phyloP scores from a whole-genome alignment of 1,140 invertebrate genomes.

The Bombus sylvicola region DNA sequence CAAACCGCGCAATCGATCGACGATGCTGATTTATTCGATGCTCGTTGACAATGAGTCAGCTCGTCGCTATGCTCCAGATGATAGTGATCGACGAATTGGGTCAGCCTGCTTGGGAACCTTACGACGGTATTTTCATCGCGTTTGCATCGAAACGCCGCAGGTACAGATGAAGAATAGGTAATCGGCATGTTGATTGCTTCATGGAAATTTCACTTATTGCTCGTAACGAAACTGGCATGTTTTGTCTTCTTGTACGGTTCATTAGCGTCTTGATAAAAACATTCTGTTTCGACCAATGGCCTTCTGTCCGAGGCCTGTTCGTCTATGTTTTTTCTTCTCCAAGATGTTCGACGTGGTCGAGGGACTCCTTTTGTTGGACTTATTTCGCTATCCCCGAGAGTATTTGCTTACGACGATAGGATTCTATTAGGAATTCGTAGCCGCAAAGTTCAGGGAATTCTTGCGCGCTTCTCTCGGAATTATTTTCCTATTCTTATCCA shows the following conservation, averaged over 20 bases:
- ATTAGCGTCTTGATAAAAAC: neutral
- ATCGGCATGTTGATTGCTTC: constrained; percentile 2
- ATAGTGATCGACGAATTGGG: constrained; percentile 30
- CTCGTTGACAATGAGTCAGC: constrained; percentile 39
- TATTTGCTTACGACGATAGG: neutral
- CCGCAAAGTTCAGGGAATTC: too few species aligned
- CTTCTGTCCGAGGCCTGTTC: neutral
- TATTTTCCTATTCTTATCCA: neutral
- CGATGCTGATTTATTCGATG: constrained; percentile 28
- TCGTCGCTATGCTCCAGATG: constrained; percentile 9
- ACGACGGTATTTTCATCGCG: neutral
- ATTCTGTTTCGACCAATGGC: neutral
- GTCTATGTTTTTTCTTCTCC: too few species aligned
- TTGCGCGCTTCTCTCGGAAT: neutral
- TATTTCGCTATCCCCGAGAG: neutral
- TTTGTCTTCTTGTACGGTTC: neutral
- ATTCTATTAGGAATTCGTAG: neutral
- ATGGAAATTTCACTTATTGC: constrained; percentile 16
- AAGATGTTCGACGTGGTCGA: neutral
- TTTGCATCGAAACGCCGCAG: constrained; percentile 16
- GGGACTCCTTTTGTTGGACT: neutral
- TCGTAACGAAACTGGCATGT: neutral
- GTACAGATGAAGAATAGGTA: neutral
- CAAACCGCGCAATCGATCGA: neutral
- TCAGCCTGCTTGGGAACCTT: constrained; percentile 4